A percentile compares a stretch with the other conserved stretches of the same genome.
phyloP scores from a whole-genome alignment of 2,797 vertebrate genomes.

The Paguma larvata region DNA sequence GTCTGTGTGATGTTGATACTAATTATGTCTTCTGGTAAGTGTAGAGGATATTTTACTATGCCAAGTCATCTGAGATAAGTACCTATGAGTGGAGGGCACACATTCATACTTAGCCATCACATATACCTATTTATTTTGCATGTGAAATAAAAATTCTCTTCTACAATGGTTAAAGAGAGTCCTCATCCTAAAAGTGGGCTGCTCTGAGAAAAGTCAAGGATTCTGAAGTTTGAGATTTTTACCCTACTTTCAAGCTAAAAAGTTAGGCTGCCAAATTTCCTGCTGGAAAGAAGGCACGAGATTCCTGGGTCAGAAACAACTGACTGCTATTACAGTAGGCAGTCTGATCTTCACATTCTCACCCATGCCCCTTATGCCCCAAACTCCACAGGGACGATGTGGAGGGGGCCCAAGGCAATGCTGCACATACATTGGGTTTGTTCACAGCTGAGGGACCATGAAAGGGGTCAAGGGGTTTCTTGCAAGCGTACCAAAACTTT shows the following conservation, averaged over 20 bases:
- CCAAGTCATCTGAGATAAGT: not conserved
- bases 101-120: not conserved
- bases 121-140: not conserved
- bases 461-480: no score
- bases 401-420: no score
- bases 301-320: not conserved
- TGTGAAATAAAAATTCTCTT: slow-evolving; percentile 38
- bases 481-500: slow-evolving; percentile 12
- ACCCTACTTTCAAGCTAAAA: not conserved
- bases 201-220: not conserved
- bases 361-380: not conserved
- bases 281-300: not conserved
- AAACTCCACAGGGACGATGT: not conserved
- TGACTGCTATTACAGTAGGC: not conserved
- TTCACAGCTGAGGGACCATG: not conserved
- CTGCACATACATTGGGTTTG: not conserved
- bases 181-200: not conserved
- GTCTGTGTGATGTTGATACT: slow-evolving; percentile 59
- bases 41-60: slow-evolving; percentile 56
- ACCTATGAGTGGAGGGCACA: slow-evolving; percentile 1
- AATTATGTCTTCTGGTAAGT: slow-evolving; percentile 61
- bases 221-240: slow-evolving; percentile 4
- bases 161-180: not conserved
- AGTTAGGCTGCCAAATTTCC: not conserved
- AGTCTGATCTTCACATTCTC: not conserved